Conservation (phyloP, 2,113 vertebrate species). For the Vombatus ursinus region DNA sequence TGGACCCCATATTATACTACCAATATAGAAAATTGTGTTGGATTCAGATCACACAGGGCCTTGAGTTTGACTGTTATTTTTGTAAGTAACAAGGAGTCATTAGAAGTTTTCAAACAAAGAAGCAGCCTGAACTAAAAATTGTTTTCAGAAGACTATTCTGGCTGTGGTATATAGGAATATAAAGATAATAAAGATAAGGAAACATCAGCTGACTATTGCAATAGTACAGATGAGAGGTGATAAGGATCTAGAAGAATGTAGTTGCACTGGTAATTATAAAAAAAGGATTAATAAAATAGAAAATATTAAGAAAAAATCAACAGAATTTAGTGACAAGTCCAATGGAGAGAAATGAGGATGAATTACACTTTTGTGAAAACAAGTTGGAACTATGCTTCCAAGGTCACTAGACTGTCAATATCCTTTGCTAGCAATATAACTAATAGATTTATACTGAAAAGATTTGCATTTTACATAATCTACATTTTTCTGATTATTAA, state of each 20-base stretch:
- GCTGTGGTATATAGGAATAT: not conserved
- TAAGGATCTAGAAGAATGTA: not conserved
- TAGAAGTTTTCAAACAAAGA: not conserved
- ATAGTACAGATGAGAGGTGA: not conserved
- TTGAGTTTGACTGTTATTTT: not conserved
- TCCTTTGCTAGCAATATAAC: not conserved
- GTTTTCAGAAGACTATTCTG: not conserved
- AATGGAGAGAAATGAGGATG: not conserved
- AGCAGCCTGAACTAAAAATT: not conserved
- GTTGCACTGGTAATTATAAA: not conserved
- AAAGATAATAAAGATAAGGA: not conserved
- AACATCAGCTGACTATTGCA: not conserved
- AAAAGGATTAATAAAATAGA: not conserved
- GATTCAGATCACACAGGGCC: not conserved
- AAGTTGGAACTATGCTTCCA: not conserved
- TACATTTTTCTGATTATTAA: not conserved
- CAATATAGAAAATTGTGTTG: not conserved
- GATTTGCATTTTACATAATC: not conserved
- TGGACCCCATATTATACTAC: not conserved
- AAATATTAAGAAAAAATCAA: not conserved
- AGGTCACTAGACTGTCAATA: not conserved
- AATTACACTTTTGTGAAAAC: not conserved
- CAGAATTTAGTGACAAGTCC: not conserved
- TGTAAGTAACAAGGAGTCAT: not conserved
- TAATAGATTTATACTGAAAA: not conserved